Percentiles rank a stretch among this genome's conserved stretches.
Conservation (phyloP, 2,113 vertebrate species). For the Bostrychus sinensis region DNA sequence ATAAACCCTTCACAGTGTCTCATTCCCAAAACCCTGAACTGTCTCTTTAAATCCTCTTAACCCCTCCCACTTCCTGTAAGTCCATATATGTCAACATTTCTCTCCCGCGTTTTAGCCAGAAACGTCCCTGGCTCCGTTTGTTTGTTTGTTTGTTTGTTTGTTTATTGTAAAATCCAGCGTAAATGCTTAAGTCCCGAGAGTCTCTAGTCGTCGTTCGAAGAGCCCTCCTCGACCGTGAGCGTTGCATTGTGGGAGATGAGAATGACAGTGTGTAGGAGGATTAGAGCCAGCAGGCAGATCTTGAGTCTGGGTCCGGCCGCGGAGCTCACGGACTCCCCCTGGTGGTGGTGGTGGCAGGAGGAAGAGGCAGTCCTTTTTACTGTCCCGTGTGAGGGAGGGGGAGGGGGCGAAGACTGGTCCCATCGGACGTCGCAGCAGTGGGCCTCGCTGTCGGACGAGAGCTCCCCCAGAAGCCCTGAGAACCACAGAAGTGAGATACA, state of each 20-base stretch:
- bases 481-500: not conserved
- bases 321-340: constrained; percentile 88
- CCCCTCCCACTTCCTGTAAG: constrained; percentile 59
- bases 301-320: constrained; percentile 87
- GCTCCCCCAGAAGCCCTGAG: constrained; percentile 90
- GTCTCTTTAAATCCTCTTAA: constrained; percentile 28
- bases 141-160: constrained; percentile 51
- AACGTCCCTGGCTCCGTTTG: constrained; percentile 35
- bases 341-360: constrained; percentile 82
- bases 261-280: constrained; percentile 95
- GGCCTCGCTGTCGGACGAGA: constrained; percentile 87
- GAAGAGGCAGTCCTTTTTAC: constrained; percentile 84
- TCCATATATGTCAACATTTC: too few relatives aligned
- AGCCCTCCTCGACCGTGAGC: constrained; percentile 87
- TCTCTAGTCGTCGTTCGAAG: constrained; percentile 88
- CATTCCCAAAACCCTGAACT: constrained; percentile 52
- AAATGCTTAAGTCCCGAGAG: constrained; percentile 14
- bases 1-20: constrained; percentile 15
- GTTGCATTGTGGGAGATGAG: constrained; percentile 91
- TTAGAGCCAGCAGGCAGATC: constrained; percentile 94
- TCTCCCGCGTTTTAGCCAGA: too few relatives aligned
- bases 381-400: constrained; percentile 84
- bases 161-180: constrained; percentile 47
- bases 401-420: constrained; percentile 78
- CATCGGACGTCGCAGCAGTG: constrained; percentile 97